These are phyloP conservation scores for Alethe diademata DNA, from an alignment of 2,113 vertebrate species.

Conservation along the genomic window DNA sequence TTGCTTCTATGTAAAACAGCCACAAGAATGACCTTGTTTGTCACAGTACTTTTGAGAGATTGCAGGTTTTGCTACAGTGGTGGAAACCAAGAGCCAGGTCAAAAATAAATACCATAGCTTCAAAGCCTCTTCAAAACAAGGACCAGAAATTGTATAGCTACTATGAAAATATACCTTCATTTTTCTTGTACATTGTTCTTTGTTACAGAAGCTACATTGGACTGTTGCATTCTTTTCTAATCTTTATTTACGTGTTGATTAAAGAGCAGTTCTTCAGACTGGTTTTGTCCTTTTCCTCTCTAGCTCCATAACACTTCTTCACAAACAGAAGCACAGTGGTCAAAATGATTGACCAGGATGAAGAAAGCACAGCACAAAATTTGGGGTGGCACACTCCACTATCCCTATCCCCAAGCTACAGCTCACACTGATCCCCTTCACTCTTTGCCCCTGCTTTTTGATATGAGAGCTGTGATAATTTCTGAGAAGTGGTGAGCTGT, in stretches of 20 bases:
- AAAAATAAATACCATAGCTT: not conserved
- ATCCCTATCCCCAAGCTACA: not conserved
- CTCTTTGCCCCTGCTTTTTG: not conserved
- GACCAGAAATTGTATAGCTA: not conserved
- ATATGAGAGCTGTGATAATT: not conserved
- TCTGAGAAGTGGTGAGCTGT: not conserved
- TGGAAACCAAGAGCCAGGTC: not conserved
- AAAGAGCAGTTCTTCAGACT: not conserved
- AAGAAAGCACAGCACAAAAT: not conserved
- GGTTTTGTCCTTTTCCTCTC: not conserved
- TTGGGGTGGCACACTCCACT: not conserved
- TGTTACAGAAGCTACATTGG: not conserved
- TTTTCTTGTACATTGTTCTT: not conserved
- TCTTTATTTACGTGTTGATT: not conserved
- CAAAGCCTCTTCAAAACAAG: not conserved
- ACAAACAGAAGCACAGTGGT: not conserved
- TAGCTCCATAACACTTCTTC: not conserved
- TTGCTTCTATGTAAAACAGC: not conserved
- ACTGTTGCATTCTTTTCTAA: not conserved
- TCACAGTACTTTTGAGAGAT: not conserved
- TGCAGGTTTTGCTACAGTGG: not conserved
- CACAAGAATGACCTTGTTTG: not conserved
- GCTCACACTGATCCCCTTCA: not conserved
- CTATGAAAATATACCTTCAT: not conserved
- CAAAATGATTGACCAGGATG: rapidly evolving